These are phyloP conservation scores for Eupithecia abbreviata DNA, from an alignment of 2,888 invertebrate species.

Conservation along the genomic window DNA sequence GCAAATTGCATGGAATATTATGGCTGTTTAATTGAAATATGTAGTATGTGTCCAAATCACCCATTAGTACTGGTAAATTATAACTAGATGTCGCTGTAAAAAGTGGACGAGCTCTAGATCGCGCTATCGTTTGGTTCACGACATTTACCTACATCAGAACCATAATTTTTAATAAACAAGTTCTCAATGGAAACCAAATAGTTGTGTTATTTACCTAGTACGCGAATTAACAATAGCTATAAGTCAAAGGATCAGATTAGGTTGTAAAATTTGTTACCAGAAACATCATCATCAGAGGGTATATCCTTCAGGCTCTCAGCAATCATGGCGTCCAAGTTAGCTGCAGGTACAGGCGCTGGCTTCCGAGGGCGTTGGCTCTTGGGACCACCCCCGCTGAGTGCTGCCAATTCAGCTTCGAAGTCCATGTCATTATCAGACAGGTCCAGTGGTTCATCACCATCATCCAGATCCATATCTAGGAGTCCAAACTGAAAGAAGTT, in stretches of 20 bases:
- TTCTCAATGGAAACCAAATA: too few relatives aligned
- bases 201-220: too few relatives aligned
- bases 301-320: slow-evolving; percentile 91
- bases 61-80: too few relatives aligned
- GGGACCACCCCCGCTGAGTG: slow-evolving; percentile 82
- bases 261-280: slow-evolving; percentile 55
- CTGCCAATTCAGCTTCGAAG: slow-evolving; percentile 93
- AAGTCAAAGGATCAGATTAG: background rate
- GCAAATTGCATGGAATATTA: background rate
- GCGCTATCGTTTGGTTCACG: too few relatives aligned
- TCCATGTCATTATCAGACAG: slow-evolving; percentile 89
- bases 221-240: too few relatives aligned
- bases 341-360: slow-evolving; percentile 75
- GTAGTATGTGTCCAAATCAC: too few relatives aligned
- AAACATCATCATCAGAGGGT: slow-evolving; percentile 89
- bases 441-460: slow-evolving; percentile 80
- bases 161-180: too few relatives aligned
- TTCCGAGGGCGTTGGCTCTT: slow-evolving; percentile 59
- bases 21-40: too few relatives aligned
- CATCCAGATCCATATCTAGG: slow-evolving; percentile 86
- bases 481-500: slow-evolving; percentile 86
- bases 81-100: too few relatives aligned
- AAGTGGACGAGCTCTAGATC: too few relatives aligned
- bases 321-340: slow-evolving; percentile 89
- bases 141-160: too few relatives aligned